These are phyloP conservation scores for Drosophila rubida DNA, from an alignment of 2,888 invertebrate species.

Conservation along the genomic window DNA sequence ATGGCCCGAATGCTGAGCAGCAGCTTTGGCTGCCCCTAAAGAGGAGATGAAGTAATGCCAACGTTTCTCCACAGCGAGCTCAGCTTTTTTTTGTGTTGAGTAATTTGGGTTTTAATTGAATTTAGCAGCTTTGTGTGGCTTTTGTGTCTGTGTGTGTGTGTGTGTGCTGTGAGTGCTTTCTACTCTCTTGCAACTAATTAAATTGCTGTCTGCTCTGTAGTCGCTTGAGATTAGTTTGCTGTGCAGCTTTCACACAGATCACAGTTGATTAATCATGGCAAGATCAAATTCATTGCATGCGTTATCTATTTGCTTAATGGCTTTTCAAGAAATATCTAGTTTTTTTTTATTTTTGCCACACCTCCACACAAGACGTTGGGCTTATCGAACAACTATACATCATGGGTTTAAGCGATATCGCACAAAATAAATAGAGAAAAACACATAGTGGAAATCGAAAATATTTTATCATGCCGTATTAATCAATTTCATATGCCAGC, in stretches of 20 bases:
- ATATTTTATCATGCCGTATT: constrained; percentile 77
- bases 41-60: not conserved
- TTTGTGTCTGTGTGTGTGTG: not conserved
- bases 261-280: constrained; percentile 36
- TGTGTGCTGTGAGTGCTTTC: constrained; percentile 1
- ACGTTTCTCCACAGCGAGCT: not conserved
- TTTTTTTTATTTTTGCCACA: constrained; percentile 14
- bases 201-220: constrained; percentile 18
- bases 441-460: constrained; percentile 35
- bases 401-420: constrained; percentile 67
- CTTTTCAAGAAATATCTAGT: constrained; percentile 19
- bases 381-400: constrained; percentile 68
- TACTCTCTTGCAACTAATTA: constrained; percentile 25
- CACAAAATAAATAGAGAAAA: constrained; percentile 30
- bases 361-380: not conserved
- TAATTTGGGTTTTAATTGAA: constrained; percentile 48
- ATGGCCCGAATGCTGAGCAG: constrained; percentile 28
- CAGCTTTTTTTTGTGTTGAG: not conserved
- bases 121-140: constrained; percentile 28
- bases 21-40: not conserved
- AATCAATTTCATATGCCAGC: constrained; percentile 72
- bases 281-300: constrained; percentile 38
- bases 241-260: constrained; percentile 13
- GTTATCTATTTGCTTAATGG: constrained; percentile 23
- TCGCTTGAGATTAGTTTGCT: constrained; percentile 1